Evolutionary conservation across 2,113 vertebrate genomes (phyloP).

Genomic region (Orycteropus afer): DNA sequence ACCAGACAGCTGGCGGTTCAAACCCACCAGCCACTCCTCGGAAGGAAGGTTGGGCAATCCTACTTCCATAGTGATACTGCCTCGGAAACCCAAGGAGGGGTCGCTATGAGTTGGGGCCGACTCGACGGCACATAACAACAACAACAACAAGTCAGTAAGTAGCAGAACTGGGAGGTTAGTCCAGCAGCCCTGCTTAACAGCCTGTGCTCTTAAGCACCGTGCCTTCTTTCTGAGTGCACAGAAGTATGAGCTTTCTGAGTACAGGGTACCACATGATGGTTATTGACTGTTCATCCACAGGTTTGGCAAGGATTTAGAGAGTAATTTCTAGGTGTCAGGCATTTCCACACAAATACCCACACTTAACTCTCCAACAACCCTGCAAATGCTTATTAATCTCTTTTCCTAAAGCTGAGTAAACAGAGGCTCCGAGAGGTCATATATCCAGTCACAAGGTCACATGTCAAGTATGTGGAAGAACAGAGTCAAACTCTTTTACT

Average conservation of each 20-base stretch:
- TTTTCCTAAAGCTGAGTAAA: background rate
- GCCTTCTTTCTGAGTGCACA: background rate
- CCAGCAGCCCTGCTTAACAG: background rate
- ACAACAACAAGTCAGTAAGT: no score
- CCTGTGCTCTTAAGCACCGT: background rate
- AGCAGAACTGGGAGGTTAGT: background rate
- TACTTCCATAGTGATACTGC: no score
- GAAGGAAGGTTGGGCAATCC: no score
- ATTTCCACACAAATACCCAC: background rate
- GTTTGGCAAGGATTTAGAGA: background rate
- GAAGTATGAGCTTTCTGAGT: background rate
- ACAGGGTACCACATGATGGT: background rate
- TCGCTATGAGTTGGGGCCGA: no score
- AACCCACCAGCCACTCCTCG: no score
- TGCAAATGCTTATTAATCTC: background rate
- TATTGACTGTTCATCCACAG: background rate
- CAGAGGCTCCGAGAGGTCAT: background rate
- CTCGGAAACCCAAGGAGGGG: no score
- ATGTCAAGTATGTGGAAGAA: background rate
- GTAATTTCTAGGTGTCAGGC: background rate
- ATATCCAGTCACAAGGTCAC: background rate
- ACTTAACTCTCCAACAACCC: background rate
- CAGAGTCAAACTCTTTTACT: background rate
- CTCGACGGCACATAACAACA: no score
- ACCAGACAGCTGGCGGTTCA: no score